Evolutionary conservation across 2,888 invertebrate species (phyloP).

Genomic region (Sesia bembeciformis): DNA sequence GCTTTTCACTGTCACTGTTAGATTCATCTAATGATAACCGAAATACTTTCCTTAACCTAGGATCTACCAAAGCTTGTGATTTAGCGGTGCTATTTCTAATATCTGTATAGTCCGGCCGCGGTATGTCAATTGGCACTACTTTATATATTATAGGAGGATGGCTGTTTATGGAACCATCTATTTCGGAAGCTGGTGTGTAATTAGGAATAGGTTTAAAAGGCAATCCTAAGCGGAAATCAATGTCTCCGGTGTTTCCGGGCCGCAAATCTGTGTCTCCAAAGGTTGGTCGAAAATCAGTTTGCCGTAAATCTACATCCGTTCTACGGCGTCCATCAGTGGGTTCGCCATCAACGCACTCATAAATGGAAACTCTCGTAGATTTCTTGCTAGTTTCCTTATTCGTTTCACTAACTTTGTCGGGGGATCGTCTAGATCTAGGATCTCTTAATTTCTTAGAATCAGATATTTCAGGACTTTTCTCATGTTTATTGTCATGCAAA

Average conservation of each 20-base stretch:
- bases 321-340: conserved; percentile 61
- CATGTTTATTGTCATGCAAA: conserved; percentile 44
- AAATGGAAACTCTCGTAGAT: conserved; percentile 68
- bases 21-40: conserved; percentile 77
- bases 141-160: conserved; percentile 84
- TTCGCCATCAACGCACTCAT: conserved; percentile 75
- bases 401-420: conserved; percentile 38
- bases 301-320: conserved; percentile 68
- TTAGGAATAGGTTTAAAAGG: conserved; percentile 88
- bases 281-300: conserved; percentile 67
- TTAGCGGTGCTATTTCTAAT: conserved; percentile 81
- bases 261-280: conserved; percentile 81
- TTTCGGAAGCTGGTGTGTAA: conserved; percentile 89
- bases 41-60: conserved; percentile 83
- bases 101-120: conserved; percentile 83
- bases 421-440: conserved; percentile 55
- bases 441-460: conserved; percentile 45
- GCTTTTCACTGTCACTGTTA: conserved; percentile 75
- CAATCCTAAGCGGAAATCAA: conserved; percentile 82
- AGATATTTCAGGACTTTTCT: conserved; percentile 25
- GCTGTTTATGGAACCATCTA: conserved; percentile 86
- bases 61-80: conserved; percentile 83
- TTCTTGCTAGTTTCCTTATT: conserved; percentile 32
- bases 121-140: conserved; percentile 76
- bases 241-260: conserved; percentile 74